Base-by-base conservation (phyloP, 1,140 invertebrate genomes). In the Drosophila busckii region DNA sequence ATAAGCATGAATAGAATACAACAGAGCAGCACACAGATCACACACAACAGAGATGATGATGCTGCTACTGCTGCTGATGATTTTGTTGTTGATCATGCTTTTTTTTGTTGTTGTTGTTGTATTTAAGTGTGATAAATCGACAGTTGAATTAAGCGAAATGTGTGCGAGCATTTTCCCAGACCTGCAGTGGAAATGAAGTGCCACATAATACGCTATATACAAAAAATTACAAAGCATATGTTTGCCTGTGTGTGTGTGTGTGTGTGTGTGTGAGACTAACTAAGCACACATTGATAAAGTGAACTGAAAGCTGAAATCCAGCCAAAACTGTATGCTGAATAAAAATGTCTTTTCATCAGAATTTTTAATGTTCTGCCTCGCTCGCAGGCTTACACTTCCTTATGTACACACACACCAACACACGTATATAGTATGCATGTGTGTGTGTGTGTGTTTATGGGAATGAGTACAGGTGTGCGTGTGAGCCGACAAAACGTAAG, bases 271-370 rank as follows among this genome's bases (percentile, higher is more conserved):
- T 19, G 16, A 50, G 34, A 25, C 16, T 38, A 38, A 50, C 23
- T 38, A 38, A 31, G 16, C 23, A 52, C 28, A 49, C 4, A 29
- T 37, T 9, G 16, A 9, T 3, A 22, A 31, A 23, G 10, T 2
- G 1, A 31, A 25, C 41, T 15, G 16, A 19, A 41, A 13, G 6
- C 29, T 17, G 15, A 56, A 9, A 12, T n/a, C 10, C 26, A 32
- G 17, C 44, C 19, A 45, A 61, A 46, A 28, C 34, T 53, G 45
- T 46, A 58, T 50, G 52, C 52, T 53, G 62, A 69, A 75, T 68
- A 69, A 75, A 82, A 82, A 62, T 80, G 69, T 82, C 75, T 82
- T 80, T 82, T 80, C 75, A 82, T 82, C 75, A 75, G 69, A 82
- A 80, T 82, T 75, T 80, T 82, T 75, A 80, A 80, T 82, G 75